Percentiles rank a stretch among this genome's conserved stretches.
These are phyloP conservation scores for Rhabdomys dilectus DNA, from an alignment of 2,113 vertebrate species.

Conservation along the genomic window DNA sequence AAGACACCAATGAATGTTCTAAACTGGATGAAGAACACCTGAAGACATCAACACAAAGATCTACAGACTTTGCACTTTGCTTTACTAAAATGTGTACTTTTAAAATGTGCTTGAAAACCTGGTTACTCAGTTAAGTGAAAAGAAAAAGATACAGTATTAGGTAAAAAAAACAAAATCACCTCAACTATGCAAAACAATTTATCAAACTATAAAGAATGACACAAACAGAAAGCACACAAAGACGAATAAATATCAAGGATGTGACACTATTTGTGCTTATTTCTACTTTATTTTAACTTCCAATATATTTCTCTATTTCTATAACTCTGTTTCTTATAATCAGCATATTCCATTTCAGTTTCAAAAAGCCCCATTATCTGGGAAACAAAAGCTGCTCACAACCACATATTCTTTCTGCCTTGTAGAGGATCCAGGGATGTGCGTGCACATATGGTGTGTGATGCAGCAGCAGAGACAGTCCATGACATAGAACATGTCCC, in stretches of 20 bases:
- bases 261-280: background rate
- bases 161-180: background rate
- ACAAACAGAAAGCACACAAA: background rate
- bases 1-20: background rate
- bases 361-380: background rate
- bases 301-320: background rate
- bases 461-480: background rate
- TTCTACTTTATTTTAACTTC: constrained; percentile 22
- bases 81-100: background rate
- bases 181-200: background rate
- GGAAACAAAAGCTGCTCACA: background rate
- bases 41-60: background rate
- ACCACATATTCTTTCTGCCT: accelerated
- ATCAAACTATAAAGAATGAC: background rate
- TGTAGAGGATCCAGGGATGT: accelerated
- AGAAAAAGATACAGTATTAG: background rate
- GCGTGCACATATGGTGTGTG: background rate
- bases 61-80: no score
- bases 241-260: background rate
- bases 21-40: background rate
- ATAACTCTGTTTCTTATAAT: background rate
- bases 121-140: background rate
- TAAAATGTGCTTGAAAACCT: background rate
- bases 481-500: background rate
- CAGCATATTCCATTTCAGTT: background rate